Evolutionary conservation across 1,140 invertebrate genomes (phyloP).

Genomic region (Nymphalis io): DNA sequence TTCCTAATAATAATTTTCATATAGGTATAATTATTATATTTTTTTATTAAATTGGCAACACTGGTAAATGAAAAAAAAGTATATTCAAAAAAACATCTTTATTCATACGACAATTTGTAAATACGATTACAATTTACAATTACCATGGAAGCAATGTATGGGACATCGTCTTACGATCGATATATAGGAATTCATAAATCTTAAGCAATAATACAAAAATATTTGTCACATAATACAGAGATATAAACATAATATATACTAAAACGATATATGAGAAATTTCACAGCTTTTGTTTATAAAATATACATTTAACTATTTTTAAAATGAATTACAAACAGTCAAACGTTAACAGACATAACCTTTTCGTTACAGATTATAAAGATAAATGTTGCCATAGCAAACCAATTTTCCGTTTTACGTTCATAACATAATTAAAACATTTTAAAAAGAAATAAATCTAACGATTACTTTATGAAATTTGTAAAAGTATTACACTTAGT

Average conservation of each 20-base stretch:
- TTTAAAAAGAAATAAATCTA: constrained; percentile 15
- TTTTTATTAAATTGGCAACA: background rate
- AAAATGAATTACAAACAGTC: constrained; percentile 42
- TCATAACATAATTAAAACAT: constrained; percentile 24
- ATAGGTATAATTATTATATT: background rate
- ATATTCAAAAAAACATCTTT: constrained; percentile 39
- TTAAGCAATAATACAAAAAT: constrained; percentile 50
- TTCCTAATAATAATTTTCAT: background rate
- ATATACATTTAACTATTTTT: constrained; percentile 21
- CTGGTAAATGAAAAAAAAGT: background rate
- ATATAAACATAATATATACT: constrained; percentile 27
- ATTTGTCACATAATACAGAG: constrained; percentile 38
- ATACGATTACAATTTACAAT: constrained; percentile 61
- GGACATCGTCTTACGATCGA: constrained; percentile 53
- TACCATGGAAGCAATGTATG: constrained; percentile 72
- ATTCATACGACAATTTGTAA: constrained; percentile 66
- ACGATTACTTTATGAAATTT: background rate
- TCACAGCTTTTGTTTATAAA: constrained; percentile 34
- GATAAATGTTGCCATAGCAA: constrained; percentile 56
- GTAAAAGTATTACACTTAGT: constrained; percentile 11
- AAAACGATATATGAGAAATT: constrained; percentile 28
- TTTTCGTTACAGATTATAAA: constrained; percentile 50
- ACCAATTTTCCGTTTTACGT: constrained; percentile 13
- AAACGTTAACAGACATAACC: constrained; percentile 53
- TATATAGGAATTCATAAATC: constrained; percentile 52